phyloP scores from a whole-genome alignment of 2,113 vertebrate genomes.

The Diadophis punctatus region DNA sequence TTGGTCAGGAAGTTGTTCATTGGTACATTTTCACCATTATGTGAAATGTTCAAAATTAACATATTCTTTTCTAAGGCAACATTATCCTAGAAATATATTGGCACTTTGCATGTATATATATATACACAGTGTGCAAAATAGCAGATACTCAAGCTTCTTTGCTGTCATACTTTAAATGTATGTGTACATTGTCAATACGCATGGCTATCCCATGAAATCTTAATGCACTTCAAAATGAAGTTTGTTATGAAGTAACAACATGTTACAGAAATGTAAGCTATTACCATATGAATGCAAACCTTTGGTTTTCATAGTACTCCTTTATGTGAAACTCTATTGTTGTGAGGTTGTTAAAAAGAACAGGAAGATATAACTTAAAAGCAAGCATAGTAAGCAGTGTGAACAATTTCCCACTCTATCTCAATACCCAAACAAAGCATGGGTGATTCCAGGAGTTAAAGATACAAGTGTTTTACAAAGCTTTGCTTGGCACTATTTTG shows the following conservation, averaged over 20 bases:
- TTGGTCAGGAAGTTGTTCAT: constrained; percentile 68
- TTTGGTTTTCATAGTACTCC: constrained; percentile 4
- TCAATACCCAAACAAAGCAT: background rate
- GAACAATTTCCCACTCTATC: background rate
- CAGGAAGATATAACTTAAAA: background rate
- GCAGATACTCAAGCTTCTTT: constrained; percentile 35
- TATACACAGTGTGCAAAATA: constrained; percentile 23
- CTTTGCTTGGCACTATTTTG: background rate
- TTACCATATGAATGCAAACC: constrained; percentile 23
- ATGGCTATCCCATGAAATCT: constrained; percentile 82
- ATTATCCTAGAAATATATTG: background rate
- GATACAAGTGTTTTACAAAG: background rate
- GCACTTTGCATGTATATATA: constrained; percentile 6
- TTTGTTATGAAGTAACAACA: constrained; percentile 83
- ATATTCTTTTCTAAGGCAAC: constrained; percentile 32
- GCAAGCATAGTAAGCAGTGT: background rate
- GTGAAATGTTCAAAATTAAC: constrained; percentile 44
- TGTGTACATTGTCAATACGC: constrained; percentile 62
- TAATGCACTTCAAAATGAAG: constrained; percentile 95
- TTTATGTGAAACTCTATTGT: background rate
- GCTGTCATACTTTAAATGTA: constrained; percentile 56
- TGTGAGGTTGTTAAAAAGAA: background rate
- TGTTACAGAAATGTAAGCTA: constrained; percentile 51
- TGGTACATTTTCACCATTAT: constrained; percentile 46
- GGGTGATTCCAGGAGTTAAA: background rate